Evolutionary conservation across 2,797 vertebrate species (phyloP), one percentile per base, ranked within the genome.

Genomic region (Neosalanx taihuensis): DNA sequence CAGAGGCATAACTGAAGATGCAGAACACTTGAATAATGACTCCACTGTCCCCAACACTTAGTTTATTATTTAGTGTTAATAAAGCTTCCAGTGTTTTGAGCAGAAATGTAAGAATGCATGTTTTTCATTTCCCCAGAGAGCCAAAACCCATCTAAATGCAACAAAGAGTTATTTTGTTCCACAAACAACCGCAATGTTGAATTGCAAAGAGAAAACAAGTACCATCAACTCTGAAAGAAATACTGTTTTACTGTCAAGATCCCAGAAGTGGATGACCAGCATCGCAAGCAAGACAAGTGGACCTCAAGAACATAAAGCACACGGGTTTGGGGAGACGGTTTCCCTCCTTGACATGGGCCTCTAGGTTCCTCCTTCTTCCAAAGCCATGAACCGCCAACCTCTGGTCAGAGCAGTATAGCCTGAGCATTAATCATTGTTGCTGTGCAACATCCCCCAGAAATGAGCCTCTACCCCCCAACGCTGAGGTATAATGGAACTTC

Each of bases 121-220:
- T 78, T 82, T 71, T 68, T 64, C 46, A 78, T 79, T 69, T 74
- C 56, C 31, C 69, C 17, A 9, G 26, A 70, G n/a, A 26, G 5
- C 53, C 53, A 6, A 0, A 71, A n/a, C 60, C 53, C 1, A 57
- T 46, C n/a, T 60, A 30, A 17, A 7, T 76, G 61, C 17, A 67
- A 75, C 15, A 56, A 56, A 56, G 5, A 56, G 6, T 17, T 56
- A 7, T 56, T 56, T 56, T 56, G 15, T 56, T 17, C 4, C 18
- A 56, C 51, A 56, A 56, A 56, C 51, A 56, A 56, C 51, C 15
- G 6, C 51, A 17, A n/a, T 56, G 51, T 56, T 56, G 51, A 17
- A 56, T 5, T 56, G 51, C 18, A 56, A 56, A 53, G 15, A 56
- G 51, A 56, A 56, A 56, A n/a, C 1, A 3, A 17, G 7, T 56